phyloP scores from a whole-genome alignment of 2,797 vertebrate species.

The Cygnus olor region DNA sequence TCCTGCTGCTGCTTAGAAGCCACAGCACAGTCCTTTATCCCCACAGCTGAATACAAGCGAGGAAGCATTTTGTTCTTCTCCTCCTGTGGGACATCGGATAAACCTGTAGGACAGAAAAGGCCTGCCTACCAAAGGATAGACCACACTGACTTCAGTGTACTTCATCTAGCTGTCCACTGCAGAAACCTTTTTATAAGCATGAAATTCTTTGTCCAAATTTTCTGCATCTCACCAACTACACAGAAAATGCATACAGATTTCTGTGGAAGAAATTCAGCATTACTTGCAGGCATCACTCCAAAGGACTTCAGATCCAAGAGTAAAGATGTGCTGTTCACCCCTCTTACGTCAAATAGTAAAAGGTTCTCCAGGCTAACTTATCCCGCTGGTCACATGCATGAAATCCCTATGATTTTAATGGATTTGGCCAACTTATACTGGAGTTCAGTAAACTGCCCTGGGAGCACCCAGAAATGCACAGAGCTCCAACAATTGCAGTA shows the following conservation, averaged over 20 bases:
- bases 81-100: background rate
- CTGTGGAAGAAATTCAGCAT: background rate
- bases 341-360: background rate
- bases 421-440: background rate
- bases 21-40: background rate
- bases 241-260: background rate
- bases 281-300: background rate
- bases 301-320: background rate
- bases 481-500: background rate
- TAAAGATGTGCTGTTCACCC: background rate
- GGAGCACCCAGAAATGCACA: background rate
- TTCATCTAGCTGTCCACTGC: background rate
- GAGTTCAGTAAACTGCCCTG: background rate
- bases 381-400: background rate
- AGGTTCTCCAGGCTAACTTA: background rate
- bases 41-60: background rate
- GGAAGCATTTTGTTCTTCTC: background rate
- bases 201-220: background rate
- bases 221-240: background rate
- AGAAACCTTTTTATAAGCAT: background rate
- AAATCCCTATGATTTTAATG: background rate
- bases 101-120: background rate
- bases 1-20: background rate
- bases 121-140: background rate
- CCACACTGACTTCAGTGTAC: background rate